Base-by-base conservation (phyloP, 23 tunicate genomes). In the Ciona savignyi region DNA sequence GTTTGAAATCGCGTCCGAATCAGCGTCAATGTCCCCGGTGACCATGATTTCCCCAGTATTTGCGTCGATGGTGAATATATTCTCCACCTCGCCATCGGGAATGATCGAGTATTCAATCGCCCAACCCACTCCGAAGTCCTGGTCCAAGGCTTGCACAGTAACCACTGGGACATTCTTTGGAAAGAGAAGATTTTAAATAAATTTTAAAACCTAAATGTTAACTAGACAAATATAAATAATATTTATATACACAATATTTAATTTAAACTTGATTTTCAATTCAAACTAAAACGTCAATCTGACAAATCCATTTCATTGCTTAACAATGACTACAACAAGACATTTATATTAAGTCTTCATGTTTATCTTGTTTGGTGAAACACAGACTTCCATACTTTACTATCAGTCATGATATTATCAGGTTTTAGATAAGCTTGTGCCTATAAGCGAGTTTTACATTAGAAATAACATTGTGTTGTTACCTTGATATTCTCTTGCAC, bases 41-140 rank as follows among this genome's bases (percentile, higher is more conserved):
- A 74, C 78, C 27, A 22, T 26, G 4, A 74, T 60, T 23, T 0
- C 68, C 3, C 78, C 78, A 19, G 78, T 56, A 0, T 68, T 60
- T 25, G 22, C 4, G 29, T 74, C 35, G 9, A 74, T 74, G 1
- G 34, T 21, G 26, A 74, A 60, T n/a, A 74, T 63, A 22, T 25
- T 25, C 4, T 63, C 31, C 19, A 25, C 29, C 22, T 49, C 68
- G 0, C 33, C 33, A 6, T 62, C 68, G 56, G 15, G 11, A 21
- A 42, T 24, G 22, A 74, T 29, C 11, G 0, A 34, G 32, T 74
- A 74, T 60, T 56, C 34, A 11, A 74, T 74, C 3, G n/a, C 69
- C 78, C 78, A 74, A 21, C 60, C 33, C 0, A 74, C 23, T 27
- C 35, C 25, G 26, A 56, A 74, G 60, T 74, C 78, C 23, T 60